These are phyloP conservation scores for Stercorarius parasiticus DNA, from an alignment of 2,113 vertebrate species.

Conservation along the genomic window DNA sequence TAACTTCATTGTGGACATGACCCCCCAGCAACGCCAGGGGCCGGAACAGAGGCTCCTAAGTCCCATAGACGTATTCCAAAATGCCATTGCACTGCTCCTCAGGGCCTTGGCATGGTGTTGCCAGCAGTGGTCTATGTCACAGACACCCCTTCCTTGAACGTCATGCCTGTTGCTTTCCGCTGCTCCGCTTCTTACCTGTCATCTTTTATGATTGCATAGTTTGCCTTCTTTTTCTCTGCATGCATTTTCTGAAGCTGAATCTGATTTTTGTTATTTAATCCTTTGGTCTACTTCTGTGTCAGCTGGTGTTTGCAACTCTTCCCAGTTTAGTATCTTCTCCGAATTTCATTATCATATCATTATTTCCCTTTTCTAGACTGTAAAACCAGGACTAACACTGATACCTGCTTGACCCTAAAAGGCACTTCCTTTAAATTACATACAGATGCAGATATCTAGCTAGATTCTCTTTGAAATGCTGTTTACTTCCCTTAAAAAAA, in stretches of 20 bases:
- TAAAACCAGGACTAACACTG: neutral
- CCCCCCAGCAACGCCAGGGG: neutral
- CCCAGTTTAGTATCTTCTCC: constrained; percentile 11
- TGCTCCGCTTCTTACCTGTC: neutral
- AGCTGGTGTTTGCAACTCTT: constrained; percentile 31
- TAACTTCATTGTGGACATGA: neutral
- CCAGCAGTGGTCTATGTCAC: neutral
- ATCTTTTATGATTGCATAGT: neutral
- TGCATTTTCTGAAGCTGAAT: constrained; percentile 7
- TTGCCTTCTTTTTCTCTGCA: neutral
- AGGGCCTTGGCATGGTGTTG: neutral
- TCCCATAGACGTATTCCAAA: neutral
- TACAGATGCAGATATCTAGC: neutral
- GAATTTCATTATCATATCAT: constrained; percentile 23
- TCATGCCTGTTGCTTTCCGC: neutral
- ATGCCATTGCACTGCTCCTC: neutral
- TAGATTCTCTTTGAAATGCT: neutral
- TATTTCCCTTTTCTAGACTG: neutral
- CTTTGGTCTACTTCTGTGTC: constrained; percentile 8
- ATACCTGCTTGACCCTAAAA: constrained; percentile 6
- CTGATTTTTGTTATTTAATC: neutral
- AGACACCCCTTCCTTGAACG: neutral
- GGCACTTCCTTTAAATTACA: neutral
- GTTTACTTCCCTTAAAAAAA: constrained; percentile 34
- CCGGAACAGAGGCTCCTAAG: neutral